A percentile compares a stretch with the other conserved stretches of the same genome.
Conservation (phyloP, 2,797 vertebrate genomes). For the Loris lydekkerianus region DNA sequence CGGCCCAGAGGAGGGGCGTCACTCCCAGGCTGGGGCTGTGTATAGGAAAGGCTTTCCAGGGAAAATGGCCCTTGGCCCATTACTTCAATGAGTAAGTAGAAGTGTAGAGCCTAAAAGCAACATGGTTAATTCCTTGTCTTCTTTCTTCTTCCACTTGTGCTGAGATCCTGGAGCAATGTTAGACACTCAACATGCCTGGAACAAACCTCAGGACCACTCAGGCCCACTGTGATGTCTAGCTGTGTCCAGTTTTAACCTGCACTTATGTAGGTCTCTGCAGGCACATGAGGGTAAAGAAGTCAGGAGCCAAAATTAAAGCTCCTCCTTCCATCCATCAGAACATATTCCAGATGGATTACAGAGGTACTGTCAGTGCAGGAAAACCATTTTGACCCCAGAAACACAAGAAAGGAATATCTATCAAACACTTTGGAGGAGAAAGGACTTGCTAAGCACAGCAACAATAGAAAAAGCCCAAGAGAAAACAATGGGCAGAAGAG, state of each 20-base stretch:
- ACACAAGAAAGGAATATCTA: background rate
- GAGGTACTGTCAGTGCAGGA: background rate
- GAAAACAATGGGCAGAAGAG: background rate
- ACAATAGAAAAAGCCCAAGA: background rate
- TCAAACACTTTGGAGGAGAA: background rate
- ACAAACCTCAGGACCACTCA: background rate
- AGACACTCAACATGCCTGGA: background rate
- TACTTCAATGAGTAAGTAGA: background rate
- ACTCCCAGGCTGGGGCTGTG: background rate
- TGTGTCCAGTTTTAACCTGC: background rate
- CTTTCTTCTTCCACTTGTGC: background rate
- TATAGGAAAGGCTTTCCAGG: background rate
- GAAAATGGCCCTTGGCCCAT: background rate
- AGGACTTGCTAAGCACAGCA: background rate
- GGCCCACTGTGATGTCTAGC: rapidly evolving
- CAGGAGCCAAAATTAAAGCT: background rate
- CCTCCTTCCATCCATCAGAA: background rate
- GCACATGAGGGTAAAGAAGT: rapidly evolving
- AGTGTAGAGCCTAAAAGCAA: background rate
- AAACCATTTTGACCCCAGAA: background rate
- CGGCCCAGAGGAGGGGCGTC: background rate
- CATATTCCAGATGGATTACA: background rate
- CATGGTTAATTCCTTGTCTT: background rate
- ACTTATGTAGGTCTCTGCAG: rapidly evolving
- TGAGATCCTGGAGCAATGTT: background rate